A percentile compares a stretch with the other conserved stretches of the same genome.
These are phyloP conservation scores for Drosophila sp. DNA, from an alignment of 1,140 invertebrate genomes.

Conservation along the genomic window DNA sequence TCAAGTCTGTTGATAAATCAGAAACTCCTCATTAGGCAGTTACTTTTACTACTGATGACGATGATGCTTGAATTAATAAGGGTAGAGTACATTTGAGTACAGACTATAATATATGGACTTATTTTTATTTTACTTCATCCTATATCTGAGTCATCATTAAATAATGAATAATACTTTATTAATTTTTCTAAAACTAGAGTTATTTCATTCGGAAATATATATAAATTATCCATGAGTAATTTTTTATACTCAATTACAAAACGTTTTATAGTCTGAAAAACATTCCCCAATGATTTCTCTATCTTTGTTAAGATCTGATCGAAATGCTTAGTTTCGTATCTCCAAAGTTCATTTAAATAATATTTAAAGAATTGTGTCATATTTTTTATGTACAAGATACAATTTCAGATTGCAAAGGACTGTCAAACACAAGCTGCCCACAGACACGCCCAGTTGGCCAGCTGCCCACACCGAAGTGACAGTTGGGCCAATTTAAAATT, in stretches of 20 bases:
- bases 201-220: too few species aligned
- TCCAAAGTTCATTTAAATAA: slow-evolving; percentile 14
- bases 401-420: slow-evolving; percentile 4
- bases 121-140: too few species aligned
- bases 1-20: slow-evolving; percentile 46
- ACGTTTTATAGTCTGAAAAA: too few species aligned
- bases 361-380: neutral
- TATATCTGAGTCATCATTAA: too few species aligned
- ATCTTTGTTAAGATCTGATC: too few species aligned
- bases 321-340: neutral
- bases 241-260: too few species aligned
- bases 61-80: neutral
- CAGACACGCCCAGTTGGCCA: slow-evolving; percentile 33
- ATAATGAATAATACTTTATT: too few species aligned
- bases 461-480: slow-evolving; percentile 20
- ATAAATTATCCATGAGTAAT: too few species aligned
- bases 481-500: slow-evolving; percentile 75
- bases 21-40: neutral
- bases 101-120: neutral
- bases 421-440: slow-evolving; percentile 64
- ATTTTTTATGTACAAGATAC: neutral
- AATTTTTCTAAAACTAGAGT: too few species aligned
- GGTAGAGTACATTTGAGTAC: neutral
- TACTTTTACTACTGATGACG: slow-evolving; percentile 15
- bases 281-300: too few species aligned